phyloP scores from a whole-genome alignment of 2,797 vertebrate genomes.

The Tapirus indicus region DNA sequence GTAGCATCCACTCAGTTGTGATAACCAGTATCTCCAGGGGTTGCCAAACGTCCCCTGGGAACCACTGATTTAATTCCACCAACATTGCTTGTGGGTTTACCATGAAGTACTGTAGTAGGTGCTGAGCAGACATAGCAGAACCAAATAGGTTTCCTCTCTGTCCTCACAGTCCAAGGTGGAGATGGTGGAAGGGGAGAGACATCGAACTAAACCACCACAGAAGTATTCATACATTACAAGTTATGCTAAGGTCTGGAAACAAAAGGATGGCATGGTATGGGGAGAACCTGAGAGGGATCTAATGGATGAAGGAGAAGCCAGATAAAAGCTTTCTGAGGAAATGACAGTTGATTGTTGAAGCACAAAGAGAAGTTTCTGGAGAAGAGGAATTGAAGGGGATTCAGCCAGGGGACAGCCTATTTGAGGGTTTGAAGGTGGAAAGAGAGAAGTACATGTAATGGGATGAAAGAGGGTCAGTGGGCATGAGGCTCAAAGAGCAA shows the following conservation, averaged over 20 bases:
- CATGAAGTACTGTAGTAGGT: too few relatives aligned
- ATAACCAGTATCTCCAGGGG: not conserved
- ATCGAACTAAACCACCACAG: accelerated
- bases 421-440: not conserved
- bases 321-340: not conserved
- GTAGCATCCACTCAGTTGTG: too few relatives aligned
- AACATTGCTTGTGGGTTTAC: accelerated
- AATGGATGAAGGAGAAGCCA: not conserved
- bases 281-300: not conserved
- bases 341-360: too few relatives aligned
- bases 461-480: not conserved
- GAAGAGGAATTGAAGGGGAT: not conserved
- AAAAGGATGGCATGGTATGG: too few relatives aligned
- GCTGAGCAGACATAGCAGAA: not conserved
- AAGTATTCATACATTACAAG: not conserved
- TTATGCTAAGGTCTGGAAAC: not conserved
- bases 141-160: accelerated
- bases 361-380: too few relatives aligned
- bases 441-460: not conserved
- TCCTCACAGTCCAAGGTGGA: too few relatives aligned
- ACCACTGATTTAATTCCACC: too few relatives aligned
- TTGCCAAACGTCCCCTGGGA: not conserved
- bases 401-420: too few relatives aligned
- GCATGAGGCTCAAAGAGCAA: not conserved
- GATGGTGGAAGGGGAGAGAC: accelerated